Base-by-base conservation (phyloP, 92 coral and sea anemone genomes). In the Zoanthus gigantus region DNA sequence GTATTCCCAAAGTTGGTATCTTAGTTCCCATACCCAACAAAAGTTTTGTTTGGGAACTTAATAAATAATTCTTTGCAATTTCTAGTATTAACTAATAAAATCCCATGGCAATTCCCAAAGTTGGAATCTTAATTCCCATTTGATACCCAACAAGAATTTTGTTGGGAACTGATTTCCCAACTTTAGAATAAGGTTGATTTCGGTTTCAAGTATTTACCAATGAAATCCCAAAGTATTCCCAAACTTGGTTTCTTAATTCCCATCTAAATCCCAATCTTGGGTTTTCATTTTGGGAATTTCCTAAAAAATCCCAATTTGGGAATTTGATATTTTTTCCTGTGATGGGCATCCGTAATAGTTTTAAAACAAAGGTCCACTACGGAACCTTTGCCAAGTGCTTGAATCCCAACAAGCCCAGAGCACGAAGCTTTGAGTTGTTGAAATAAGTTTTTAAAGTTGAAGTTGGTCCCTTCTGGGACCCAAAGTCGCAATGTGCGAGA, bases 241-340 rank as follows among this genome's bases (percentile, higher is more conserved):
- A 46, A 48, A 5, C 60, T 7, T 66, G 84, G 77, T 72, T 63
- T 9, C 15, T 47, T 23, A 67, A 50, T 47, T 28, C 72, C 90
- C 81, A 50, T 11, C 29, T 3, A 84, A 71, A n/a, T 16, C 67
- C 88, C 88, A 71, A 72, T 28, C 45, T 48, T 84, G 79, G 88
- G 86, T 82, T 66, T 82, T 82, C 37, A 82, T 23, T 17, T 31
- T 82, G 86, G 86, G 86, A 82, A 82, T 84, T 84, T 30, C 44
- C 66, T 18, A 23, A 17, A 78, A 78, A 78, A 53, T 68, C 90
- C 85, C 84, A 66, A 78, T 87, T 78, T 69, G 90, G 90, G 85
- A 87, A 78, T 75, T 71, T 69, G 85, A 42, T 52, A 86, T 71
- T 87, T 87, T 86, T 86, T 86, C 84, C 84, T 75, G 79, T 50